phyloP scores from a whole-genome alignment of 1,140 invertebrate genomes.

The Gryllus bimaculatus region DNA sequence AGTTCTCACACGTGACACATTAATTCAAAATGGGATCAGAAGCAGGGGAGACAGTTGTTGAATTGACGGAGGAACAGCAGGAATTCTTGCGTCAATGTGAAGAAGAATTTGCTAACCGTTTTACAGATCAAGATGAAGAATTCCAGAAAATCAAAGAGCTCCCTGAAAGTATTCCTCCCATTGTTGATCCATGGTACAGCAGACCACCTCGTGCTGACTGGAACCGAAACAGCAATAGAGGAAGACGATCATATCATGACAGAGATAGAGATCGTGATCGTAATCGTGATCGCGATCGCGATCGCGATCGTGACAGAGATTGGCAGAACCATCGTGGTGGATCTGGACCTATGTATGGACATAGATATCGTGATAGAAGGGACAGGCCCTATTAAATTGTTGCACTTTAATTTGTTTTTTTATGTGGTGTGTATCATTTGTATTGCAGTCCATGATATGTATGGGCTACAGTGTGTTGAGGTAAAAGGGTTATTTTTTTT shows the following conservation, averaged over 20 bases:
- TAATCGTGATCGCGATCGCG: not conserved
- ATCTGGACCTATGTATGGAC: not conserved
- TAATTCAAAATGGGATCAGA: constrained; percentile 12
- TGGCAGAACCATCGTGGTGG: not conserved
- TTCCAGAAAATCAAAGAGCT: constrained; percentile 36
- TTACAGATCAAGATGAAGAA: constrained; percentile 40
- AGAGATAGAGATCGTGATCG: not conserved
- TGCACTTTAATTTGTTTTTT: too few relatives aligned
- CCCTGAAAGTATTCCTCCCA: constrained; percentile 35
- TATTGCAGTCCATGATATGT: too few relatives aligned
- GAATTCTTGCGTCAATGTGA: constrained; percentile 43
- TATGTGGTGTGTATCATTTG: too few relatives aligned
- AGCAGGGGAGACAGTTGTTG: not conserved
- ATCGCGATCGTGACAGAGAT: not conserved
- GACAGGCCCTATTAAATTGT: not conserved
- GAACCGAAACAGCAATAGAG: constrained; percentile 8
- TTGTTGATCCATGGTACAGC: constrained; percentile 41
- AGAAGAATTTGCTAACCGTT: constrained; percentile 41
- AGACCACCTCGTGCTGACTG: constrained; percentile 27
- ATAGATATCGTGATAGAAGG: not conserved
- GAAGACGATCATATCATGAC: constrained; percentile 11
- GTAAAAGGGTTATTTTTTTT: too few relatives aligned
- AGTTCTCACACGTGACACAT: not conserved
- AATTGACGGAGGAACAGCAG: constrained; percentile 33
- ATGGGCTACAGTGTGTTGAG: too few relatives aligned